phyloP scores from a whole-genome alignment of 2,888 invertebrate genomes.

The Spialia ferax region DNA sequence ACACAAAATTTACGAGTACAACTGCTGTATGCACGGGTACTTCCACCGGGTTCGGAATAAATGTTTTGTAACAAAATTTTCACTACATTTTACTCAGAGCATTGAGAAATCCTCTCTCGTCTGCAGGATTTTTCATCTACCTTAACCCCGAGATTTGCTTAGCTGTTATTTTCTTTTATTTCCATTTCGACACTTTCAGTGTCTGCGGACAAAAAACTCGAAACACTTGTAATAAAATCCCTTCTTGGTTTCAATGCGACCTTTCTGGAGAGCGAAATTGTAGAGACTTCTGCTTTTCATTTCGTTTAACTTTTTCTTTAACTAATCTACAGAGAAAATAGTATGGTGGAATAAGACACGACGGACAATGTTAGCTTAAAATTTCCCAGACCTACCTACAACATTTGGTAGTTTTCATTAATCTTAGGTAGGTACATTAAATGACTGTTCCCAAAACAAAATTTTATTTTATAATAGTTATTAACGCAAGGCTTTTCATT shows the following conservation, averaged over 20 bases:
- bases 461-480: too few relatives aligned
- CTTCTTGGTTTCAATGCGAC: not conserved
- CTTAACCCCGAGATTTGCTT: conserved; percentile 6
- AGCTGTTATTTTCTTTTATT: conserved; percentile 19
- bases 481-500: too few relatives aligned
- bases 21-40: not conserved
- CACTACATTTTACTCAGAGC: conserved; percentile 10
- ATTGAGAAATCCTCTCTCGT: conserved; percentile 10
- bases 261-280: not conserved
- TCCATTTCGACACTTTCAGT: conserved; percentile 11
- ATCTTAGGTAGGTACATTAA: too few relatives aligned
- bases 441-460: too few relatives aligned
- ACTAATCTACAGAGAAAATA: not conserved
- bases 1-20: not conserved
- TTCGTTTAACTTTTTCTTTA: not conserved
- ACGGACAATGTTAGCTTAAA: too few relatives aligned
- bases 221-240: conserved; percentile 13
- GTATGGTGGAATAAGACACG: not conserved
- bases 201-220: conserved; percentile 26
- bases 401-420: too few relatives aligned
- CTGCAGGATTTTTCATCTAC: conserved; percentile 14
- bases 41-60: not conserved
- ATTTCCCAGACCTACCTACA: too few relatives aligned
- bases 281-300: not conserved
- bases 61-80: conserved; percentile 3